phyloP scores from a whole-genome alignment of 2,888 invertebrate species.

The Strigamia transsilvanica region DNA sequence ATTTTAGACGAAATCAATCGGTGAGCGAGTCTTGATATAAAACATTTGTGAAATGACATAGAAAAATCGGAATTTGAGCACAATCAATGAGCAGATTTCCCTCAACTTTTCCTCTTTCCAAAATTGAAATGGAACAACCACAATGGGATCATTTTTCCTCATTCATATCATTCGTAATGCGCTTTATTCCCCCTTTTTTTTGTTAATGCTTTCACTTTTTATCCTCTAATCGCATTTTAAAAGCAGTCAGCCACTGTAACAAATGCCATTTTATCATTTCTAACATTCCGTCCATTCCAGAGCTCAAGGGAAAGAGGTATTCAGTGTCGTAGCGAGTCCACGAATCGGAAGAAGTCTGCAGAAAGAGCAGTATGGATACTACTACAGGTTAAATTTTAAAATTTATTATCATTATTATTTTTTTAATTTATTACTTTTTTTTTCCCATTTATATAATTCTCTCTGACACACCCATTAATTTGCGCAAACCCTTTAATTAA shows the following conservation, averaged over 20 bases:
- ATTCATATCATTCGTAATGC: constrained; percentile 33
- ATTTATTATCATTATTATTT: no score
- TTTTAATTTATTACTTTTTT: constrained; percentile 11
- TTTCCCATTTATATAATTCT: not conserved
- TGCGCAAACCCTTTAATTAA: not conserved
- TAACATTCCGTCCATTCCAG: not conserved
- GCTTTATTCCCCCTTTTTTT: not conserved
- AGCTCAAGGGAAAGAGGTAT: not conserved
- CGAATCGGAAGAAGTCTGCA: constrained; percentile 18
- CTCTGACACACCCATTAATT: constrained; percentile 26
- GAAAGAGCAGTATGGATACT: constrained; percentile 51
- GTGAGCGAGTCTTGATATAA: not conserved
- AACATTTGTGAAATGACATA: constrained; percentile 13
- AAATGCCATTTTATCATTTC: not conserved
- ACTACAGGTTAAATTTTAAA: constrained; percentile 46
- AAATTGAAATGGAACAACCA: constrained; percentile 22
- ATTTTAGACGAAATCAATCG: constrained; percentile 34
- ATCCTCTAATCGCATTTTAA: not conserved
- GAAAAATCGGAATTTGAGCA: not conserved
- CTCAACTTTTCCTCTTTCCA: not conserved
- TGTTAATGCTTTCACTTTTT: not conserved
- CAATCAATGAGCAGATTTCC: not conserved
- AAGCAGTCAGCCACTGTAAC: not conserved
- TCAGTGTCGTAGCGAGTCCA: not conserved
- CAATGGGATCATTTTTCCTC: constrained; percentile 12